These are phyloP conservation scores for Oscheius sp. DNA, from an alignment of 2,888 invertebrate species.

Conservation along the genomic window DNA sequence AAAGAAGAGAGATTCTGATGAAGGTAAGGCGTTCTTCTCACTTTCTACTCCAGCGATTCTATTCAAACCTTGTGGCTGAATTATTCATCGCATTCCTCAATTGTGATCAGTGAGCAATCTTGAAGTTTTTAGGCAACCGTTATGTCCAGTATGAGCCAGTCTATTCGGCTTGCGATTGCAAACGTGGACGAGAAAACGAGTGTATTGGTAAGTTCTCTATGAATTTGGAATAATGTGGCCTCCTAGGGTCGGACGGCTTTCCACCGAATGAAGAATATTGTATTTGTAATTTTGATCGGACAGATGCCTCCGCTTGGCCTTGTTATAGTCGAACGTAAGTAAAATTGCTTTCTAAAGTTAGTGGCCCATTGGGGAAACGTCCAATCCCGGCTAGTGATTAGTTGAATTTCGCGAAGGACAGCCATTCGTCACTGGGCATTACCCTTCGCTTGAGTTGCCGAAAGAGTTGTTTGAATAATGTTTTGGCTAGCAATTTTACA, in stretches of 20 bases:
- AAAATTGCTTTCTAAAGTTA: background rate
- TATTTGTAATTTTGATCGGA: slow-evolving; percentile 67
- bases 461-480: too few species aligned
- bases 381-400: too few species aligned
- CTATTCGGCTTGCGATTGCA: slow-evolving; percentile 63
- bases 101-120: background rate
- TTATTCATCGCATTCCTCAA: background rate
- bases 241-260: slow-evolving; percentile 43
- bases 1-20: slow-evolving; percentile 5
- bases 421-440: background rate
- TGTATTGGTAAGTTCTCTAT: slow-evolving; percentile 42
- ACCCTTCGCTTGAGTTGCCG: too few species aligned
- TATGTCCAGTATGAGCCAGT: slow-evolving; percentile 68
- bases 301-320: slow-evolving; percentile 66
- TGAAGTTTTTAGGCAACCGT: slow-evolving; percentile 35
- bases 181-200: slow-evolving; percentile 38
- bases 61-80: too few species aligned
- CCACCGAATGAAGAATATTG: slow-evolving; percentile 53
- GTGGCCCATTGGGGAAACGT: too few species aligned
- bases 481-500: slow-evolving; percentile 1
- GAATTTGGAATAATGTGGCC: too few species aligned
- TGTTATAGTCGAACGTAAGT: slow-evolving; percentile 60
- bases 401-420: too few species aligned
- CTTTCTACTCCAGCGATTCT: too few species aligned
- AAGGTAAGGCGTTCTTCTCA: background rate